These are phyloP conservation scores for Drosophila mimica DNA, from an alignment of 2,888 invertebrate species.

Conservation along the genomic window DNA sequence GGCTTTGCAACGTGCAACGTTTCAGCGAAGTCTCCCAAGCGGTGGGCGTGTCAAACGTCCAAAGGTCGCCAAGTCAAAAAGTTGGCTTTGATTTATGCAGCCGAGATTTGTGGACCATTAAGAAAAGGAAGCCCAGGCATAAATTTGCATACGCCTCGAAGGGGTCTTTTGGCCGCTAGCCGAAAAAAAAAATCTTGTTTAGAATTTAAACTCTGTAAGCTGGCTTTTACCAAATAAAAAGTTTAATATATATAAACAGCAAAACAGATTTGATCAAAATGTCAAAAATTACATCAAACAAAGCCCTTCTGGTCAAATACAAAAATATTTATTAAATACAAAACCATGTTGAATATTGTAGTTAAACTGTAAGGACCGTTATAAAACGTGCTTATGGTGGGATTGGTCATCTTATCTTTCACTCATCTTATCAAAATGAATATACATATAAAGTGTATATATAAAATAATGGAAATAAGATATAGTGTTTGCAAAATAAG, in stretches of 20 bases:
- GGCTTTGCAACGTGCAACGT: slow-evolving; percentile 61
- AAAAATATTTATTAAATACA: not conserved
- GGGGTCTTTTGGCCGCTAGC: not conserved
- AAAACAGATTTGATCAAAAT: not conserved
- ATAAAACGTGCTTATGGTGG: not conserved
- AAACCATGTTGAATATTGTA: not conserved
- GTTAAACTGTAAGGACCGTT: not conserved
- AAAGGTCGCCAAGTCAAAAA: slow-evolving; percentile 46
- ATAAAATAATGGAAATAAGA: not conserved
- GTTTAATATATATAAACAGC: not conserved
- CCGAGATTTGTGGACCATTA: slow-evolving; percentile 22
- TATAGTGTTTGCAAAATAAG: not conserved
- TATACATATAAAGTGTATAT: not conserved
- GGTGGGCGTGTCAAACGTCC: slow-evolving; percentile 46
- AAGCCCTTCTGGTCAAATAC: not conserved
- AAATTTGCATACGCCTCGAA: slow-evolving; percentile 41
- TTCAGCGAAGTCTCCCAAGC: slow-evolving; percentile 24
- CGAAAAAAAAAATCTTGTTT: not conserved
- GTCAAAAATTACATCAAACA: not conserved
- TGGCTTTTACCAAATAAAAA: not conserved
- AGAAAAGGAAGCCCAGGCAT: slow-evolving; percentile 15
- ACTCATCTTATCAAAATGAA: not conserved
- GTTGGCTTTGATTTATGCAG: slow-evolving; percentile 71
- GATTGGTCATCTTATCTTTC: not conserved
- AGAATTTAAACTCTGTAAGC: not conserved